These are phyloP conservation scores for Subanguina moxae DNA, from an alignment of 1,140 invertebrate species.

Conservation along the genomic window DNA sequence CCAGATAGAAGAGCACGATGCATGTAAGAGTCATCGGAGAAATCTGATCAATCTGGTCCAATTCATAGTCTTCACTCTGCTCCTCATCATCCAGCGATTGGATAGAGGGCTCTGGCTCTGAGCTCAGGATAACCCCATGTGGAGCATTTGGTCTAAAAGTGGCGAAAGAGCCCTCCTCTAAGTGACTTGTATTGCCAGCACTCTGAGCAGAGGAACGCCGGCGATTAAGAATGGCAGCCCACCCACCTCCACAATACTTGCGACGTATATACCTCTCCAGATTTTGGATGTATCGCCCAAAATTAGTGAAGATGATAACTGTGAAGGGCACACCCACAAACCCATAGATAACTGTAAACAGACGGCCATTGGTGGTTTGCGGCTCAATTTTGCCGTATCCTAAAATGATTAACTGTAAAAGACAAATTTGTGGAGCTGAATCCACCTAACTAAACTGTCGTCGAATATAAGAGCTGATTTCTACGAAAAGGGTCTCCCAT, in stretches of 20 bases:
- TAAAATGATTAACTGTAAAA: conserved; percentile 19
- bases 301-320: conserved; percentile 55
- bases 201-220: not conserved
- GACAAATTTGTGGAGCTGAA: too few relatives aligned
- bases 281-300: conserved; percentile 52
- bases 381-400: conserved; percentile 56
- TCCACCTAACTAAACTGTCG: too few relatives aligned
- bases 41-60: conserved; percentile 33
- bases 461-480: too few relatives aligned
- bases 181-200: not conserved
- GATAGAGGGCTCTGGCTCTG: not conserved
- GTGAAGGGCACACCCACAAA: conserved; percentile 55
- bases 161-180: conserved; percentile 1
- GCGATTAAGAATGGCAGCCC: not conserved
- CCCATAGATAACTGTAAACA: conserved; percentile 55
- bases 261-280: conserved; percentile 35
- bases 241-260: conserved; percentile 13
- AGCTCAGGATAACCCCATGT: not conserved
- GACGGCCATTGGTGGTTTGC: conserved; percentile 40
- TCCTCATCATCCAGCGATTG: conserved; percentile 6
- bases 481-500: too few relatives aligned
- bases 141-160: conserved; percentile 1
- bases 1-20: conserved; percentile 49
- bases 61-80: not conserved
- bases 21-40: conserved; percentile 40